A percentile compares a stretch with the other conserved stretches of the same genome.
Evolutionary conservation across 2,888 invertebrate species (phyloP).

Genomic region (Erebia aethiops): DNA sequence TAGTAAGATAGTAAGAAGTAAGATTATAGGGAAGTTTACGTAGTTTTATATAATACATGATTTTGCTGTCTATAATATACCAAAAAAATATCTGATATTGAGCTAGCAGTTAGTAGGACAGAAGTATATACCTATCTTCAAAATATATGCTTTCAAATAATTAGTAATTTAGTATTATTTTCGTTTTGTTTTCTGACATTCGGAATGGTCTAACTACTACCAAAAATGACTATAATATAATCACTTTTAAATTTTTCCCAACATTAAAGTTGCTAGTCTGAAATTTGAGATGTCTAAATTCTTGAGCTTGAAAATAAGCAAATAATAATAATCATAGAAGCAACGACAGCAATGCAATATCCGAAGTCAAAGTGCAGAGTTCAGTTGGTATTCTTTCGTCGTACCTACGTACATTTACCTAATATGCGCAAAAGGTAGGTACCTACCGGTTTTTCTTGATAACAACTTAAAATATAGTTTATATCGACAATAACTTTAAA

Average conservation of each 20-base stretch:
- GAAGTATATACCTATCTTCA: no score
- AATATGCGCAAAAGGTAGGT: slow-evolving; percentile 15
- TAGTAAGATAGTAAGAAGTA: no score
- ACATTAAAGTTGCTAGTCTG: slow-evolving; percentile 21
- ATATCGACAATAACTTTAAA: slow-evolving; percentile 34
- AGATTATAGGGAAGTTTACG: no score
- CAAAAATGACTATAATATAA: slow-evolving; percentile 26
- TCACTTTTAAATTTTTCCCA: slow-evolving; percentile 39
- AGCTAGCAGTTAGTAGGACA: no score
- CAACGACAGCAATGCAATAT: slow-evolving; percentile 46
- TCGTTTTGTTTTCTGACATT: background rate
- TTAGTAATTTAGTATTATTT: background rate
- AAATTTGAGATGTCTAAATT: slow-evolving; percentile 31
- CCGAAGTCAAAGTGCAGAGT: slow-evolving; percentile 49
- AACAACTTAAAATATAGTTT: slow-evolving; percentile 31
- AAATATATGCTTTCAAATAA: no score
- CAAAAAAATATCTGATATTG: no score
- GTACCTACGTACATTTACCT: slow-evolving; percentile 12
- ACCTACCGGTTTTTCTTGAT: slow-evolving; percentile 29
- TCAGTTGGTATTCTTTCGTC: slow-evolving; percentile 47
- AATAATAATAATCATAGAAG: slow-evolving; percentile 39
- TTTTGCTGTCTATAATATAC: no score
- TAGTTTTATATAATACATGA: no score
- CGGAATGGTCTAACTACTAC: background rate
- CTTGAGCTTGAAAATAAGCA: slow-evolving; percentile 42